These are phyloP conservation scores for Oasisia sp. DNA, from an alignment of 2,888 invertebrate genomes.

Conservation along the genomic window DNA sequence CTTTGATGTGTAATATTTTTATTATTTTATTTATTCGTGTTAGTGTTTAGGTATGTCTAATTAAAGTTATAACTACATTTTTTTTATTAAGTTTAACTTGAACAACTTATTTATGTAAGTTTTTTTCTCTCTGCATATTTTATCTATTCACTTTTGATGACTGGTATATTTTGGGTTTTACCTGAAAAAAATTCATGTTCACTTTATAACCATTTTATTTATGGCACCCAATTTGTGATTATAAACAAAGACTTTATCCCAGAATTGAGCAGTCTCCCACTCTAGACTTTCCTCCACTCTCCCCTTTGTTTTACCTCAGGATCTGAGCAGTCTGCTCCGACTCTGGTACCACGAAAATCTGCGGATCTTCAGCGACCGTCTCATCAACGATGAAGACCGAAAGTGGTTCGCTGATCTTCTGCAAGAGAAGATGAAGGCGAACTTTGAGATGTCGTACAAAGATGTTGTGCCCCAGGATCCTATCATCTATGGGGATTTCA, in stretches of 20 bases:
- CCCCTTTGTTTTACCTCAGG: conserved; percentile 44
- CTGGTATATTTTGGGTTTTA: too few relatives aligned
- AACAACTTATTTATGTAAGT: too few relatives aligned
- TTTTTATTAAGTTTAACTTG: too few relatives aligned
- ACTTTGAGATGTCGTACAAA: conserved; percentile 70
- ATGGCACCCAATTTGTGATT: neutral
- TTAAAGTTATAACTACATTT: too few relatives aligned
- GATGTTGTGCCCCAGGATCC: conserved; percentile 69
- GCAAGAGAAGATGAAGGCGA: conserved; percentile 68
- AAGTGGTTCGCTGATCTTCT: conserved; percentile 58
- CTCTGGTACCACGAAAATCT: conserved; percentile 67
- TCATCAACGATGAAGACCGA: conserved; percentile 66
- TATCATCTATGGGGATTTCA: conserved; percentile 78
- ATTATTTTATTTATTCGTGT: too few relatives aligned
- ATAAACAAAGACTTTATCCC: neutral
- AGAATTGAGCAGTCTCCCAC: neutral
- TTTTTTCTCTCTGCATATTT: too few relatives aligned
- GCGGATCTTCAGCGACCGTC: conserved; percentile 66
- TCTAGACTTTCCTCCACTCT: neutral
- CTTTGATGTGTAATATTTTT: too few relatives aligned
- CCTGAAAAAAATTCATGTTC: too few relatives aligned
- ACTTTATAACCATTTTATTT: too few relatives aligned
- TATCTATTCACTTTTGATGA: too few relatives aligned
- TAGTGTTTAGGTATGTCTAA: too few relatives aligned
- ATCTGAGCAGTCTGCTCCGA: conserved; percentile 54